These are phyloP conservation scores for Megaleporinus macrocephalus DNA, from an alignment of 2,113 vertebrate genomes.

Conservation along the genomic window DNA sequence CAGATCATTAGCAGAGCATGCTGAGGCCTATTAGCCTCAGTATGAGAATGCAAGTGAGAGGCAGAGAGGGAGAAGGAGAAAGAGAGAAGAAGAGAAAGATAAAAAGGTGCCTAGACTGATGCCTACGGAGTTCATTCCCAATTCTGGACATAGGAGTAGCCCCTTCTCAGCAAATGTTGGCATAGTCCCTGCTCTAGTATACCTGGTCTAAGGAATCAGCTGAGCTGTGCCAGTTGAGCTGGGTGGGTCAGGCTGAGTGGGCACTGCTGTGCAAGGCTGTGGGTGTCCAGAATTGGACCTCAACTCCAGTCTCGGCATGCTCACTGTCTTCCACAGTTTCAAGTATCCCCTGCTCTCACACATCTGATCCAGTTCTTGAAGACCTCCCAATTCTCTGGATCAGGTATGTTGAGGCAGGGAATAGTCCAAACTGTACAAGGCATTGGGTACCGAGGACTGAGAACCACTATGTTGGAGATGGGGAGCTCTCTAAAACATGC, in stretches of 20 bases:
- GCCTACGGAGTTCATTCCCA: background rate
- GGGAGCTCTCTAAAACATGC: background rate
- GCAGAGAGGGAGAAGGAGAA: conserved; percentile 26
- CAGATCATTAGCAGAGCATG: conserved; percentile 58
- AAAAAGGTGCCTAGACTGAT: conserved; percentile 2
- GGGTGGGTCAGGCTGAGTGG: background rate
- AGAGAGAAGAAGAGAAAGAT: background rate
- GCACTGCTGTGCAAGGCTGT: background rate
- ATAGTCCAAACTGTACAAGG: no score
- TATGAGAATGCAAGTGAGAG: background rate
- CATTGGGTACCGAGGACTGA: background rate
- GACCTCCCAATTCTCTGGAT: background rate
- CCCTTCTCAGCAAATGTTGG: no score
- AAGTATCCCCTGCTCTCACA: background rate
- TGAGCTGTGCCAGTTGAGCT: no score
- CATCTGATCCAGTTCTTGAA: background rate
- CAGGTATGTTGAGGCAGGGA: background rate
- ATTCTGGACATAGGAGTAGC: no score
- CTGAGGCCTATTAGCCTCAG: conserved; percentile 59
- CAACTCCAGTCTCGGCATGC: no score
- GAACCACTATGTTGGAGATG: background rate
- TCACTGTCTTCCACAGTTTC: background rate
- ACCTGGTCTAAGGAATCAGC: no score
- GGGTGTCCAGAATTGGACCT: no score
- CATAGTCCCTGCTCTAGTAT: no score